These are phyloP conservation scores for Luehdorfia chinensis DNA, from an alignment of 1,140 invertebrate genomes.

Conservation along the genomic window DNA sequence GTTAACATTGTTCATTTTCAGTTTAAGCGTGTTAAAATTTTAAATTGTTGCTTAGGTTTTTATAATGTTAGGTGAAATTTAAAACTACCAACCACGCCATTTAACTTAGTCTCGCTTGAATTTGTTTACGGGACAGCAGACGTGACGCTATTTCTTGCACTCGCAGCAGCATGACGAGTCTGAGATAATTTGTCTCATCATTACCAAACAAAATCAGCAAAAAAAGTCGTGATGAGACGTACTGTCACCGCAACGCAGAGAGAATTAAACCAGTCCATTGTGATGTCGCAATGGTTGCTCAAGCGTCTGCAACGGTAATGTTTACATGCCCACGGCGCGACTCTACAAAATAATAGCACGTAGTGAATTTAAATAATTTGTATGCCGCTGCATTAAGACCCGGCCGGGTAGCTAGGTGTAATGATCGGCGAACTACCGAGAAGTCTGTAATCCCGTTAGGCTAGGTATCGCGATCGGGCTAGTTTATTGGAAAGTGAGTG, in stretches of 20 bases:
- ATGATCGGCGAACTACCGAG: conserved; percentile 45
- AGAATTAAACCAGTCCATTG: conserved; percentile 30
- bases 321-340: conserved; percentile 4
- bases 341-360: conserved; percentile 8
- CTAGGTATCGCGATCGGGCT: conserved; percentile 67
- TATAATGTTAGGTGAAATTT: conserved; percentile 1
- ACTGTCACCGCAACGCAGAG: conserved; percentile 37
- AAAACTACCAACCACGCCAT: conserved; percentile 7
- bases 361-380: conserved; percentile 15
- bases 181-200: conserved; percentile 19
- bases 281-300: conserved; percentile 24
- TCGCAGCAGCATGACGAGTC: neutral
- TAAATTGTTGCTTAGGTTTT: conserved; percentile 10
- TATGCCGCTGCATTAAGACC: conserved; percentile 1
- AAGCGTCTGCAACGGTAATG: conserved; percentile 14
- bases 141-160: conserved; percentile 26
- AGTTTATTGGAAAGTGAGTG: conserved; percentile 72
- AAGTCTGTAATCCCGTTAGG: conserved; percentile 66
- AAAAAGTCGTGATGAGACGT: conserved; percentile 39
- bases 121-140: conserved; percentile 24
- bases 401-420: conserved; percentile 27
- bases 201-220: neutral
- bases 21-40: too few species aligned
- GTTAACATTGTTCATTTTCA: too few species aligned
- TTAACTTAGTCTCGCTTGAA: conserved; percentile 10